Percentiles rank a stretch among this genome's conserved stretches.
Evolutionary conservation across 2,888 invertebrate genomes (phyloP).

Genomic region (Linyphia triangularis): DNA sequence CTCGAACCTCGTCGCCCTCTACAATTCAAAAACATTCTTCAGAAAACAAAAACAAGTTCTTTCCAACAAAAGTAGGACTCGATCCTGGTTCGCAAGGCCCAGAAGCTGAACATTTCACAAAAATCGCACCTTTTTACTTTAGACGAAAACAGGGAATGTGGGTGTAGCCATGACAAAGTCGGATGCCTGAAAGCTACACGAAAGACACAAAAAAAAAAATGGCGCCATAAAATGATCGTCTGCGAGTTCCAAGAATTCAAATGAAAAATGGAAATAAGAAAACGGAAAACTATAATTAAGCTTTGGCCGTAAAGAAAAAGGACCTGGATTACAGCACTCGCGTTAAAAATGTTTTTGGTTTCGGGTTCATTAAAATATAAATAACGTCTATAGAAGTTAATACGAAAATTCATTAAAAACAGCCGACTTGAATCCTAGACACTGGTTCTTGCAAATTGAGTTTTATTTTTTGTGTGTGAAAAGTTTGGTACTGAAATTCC

Average conservation of each 20-base stretch:
- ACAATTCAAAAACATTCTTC: too few relatives aligned
- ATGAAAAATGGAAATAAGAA: constrained; percentile 40
- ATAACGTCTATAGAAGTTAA: not conserved
- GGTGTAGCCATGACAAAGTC: not conserved
- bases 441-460: too few relatives aligned
- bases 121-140: not conserved
- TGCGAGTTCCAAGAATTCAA: not conserved
- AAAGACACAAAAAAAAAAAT: not conserved
- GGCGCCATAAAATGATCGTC: not conserved
- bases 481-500: too few relatives aligned
- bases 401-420: not conserved
- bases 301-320: not conserved
- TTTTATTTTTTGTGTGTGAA: too few relatives aligned
- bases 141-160: not conserved
- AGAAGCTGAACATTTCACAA: not conserved
- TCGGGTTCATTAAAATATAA: not conserved
- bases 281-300: constrained; percentile 50
- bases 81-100: not conserved
- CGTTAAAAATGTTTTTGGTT: not conserved
- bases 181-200: not conserved
- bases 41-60: not conserved
- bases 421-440: too few relatives aligned
- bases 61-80: not conserved
- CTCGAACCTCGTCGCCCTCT: too few relatives aligned
- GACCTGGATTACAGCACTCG: not conserved